These are phyloP conservation scores for Rhyacophila brunnea DNA, from an alignment of 1,140 invertebrate genomes.

Conservation along the genomic window DNA sequence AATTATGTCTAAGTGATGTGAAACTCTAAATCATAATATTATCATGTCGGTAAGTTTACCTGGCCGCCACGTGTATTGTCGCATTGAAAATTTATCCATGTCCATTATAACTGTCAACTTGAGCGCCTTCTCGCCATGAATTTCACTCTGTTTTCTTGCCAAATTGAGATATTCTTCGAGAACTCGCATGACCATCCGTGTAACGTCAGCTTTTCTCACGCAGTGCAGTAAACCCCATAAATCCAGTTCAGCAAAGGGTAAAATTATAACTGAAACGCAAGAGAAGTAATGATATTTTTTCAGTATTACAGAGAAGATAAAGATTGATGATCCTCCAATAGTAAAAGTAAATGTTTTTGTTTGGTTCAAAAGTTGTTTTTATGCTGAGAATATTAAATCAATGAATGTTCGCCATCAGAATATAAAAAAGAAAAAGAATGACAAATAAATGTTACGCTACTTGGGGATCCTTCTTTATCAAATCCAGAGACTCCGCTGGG, in stretches of 20 bases:
- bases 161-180: constrained; percentile 63
- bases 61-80: constrained; percentile 82
- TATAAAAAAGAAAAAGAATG: no score
- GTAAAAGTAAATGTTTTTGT: no score
- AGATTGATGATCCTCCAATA: no score
- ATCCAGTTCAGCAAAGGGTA: constrained; percentile 73
- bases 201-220: constrained; percentile 68
- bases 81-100: constrained; percentile 80
- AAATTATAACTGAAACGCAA: constrained; percentile 61
- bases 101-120: constrained; percentile 79
- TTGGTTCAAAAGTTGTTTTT: no score
- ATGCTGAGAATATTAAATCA: no score
- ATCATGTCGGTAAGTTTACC: no score
- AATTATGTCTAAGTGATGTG: no score
- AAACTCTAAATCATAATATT: no score
- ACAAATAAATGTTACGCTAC: no score
- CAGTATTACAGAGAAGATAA: no score
- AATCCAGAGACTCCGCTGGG: constrained; percentile 75
- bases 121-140: constrained; percentile 58
- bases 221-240: constrained; percentile 79
- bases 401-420: no score
- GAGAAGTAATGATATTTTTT: background rate
- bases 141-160: constrained; percentile 59
- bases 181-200: constrained; percentile 63
- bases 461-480: constrained; percentile 83